Percentiles rank a stretch among this genome's conserved stretches.
phyloP scores from a whole-genome alignment of 2,113 vertebrate species.

The Mormoops blainvillei region DNA sequence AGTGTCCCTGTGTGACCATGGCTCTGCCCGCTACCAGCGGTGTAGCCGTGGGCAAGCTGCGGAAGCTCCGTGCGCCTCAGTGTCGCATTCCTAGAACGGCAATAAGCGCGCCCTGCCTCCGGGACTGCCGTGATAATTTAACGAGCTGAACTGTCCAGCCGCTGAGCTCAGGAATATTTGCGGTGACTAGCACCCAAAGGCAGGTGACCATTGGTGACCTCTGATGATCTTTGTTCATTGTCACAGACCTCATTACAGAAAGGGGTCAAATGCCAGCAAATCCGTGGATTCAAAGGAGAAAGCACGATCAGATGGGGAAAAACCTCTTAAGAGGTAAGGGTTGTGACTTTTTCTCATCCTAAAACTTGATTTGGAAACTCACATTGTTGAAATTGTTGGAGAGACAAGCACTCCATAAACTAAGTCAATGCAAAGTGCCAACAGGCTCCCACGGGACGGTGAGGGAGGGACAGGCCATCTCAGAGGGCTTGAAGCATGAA shows the following conservation, averaged over 20 bases:
- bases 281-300: neutral
- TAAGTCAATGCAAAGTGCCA: neutral
- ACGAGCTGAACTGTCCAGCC: neutral
- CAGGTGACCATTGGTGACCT: neutral
- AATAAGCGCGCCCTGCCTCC: neutral
- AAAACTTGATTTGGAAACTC: no score
- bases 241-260: neutral
- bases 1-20: neutral
- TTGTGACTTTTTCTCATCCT: neutral
- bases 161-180: neutral
- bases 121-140: rapidly evolving
- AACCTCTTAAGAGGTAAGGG: rapidly evolving
- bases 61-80: neutral
- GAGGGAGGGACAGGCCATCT: neutral
- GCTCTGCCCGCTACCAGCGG: neutral
- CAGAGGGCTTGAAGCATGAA: rapidly evolving
- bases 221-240: neutral
- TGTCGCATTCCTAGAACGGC: neutral
- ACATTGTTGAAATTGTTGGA: rapidly evolving
- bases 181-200: neutral
- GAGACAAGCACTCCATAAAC: neutral
- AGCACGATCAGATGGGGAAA: neutral
- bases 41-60: neutral
- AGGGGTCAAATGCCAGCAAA: neutral
- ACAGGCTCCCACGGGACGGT: no score